Evolutionary conservation across 2,113 vertebrate genomes (phyloP).

Genomic region (Diadophis punctatus): DNA sequence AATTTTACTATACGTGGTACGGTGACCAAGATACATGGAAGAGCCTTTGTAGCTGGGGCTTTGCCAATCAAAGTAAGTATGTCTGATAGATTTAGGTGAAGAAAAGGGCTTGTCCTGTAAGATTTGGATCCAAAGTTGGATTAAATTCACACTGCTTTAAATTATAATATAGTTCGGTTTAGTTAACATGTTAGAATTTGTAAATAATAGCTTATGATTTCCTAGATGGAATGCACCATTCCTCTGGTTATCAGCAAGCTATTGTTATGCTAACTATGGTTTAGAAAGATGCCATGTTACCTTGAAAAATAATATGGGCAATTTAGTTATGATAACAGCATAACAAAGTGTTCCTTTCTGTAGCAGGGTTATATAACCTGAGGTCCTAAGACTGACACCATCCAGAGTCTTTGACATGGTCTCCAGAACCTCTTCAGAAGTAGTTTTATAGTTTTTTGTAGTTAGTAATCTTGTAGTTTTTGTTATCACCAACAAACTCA

Average conservation of each 20-base stretch:
- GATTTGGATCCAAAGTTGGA: background rate
- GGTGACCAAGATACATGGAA: conserved; percentile 91
- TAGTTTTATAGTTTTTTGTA: too few species aligned
- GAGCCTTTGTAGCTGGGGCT: conserved; percentile 90
- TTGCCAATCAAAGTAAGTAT: conserved; percentile 88
- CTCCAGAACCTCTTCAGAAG: too few species aligned
- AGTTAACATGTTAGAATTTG: background rate
- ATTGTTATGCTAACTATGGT: background rate
- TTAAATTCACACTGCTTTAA: background rate
- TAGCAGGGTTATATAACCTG: too few species aligned
- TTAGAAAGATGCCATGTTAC: background rate
- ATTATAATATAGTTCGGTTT: background rate
- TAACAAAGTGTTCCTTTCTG: background rate
- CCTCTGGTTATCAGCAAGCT: background rate
- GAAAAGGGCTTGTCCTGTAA: background rate
- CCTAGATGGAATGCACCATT: background rate
- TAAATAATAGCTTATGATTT: background rate
- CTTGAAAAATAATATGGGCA: background rate
- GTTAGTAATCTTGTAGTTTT: too few species aligned
- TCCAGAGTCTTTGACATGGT: too few species aligned
- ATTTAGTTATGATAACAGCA: background rate
- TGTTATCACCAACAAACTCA: too few species aligned
- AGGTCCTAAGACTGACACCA: too few species aligned
- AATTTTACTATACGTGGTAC: conserved; percentile 85
- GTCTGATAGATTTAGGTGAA: background rate